Percentiles rank a stretch among this genome's conserved stretches.
These are phyloP conservation scores for Ctenochaetus hawaiiensis DNA, from an alignment of 2,797 vertebrate genomes.

Conservation along the genomic window DNA sequence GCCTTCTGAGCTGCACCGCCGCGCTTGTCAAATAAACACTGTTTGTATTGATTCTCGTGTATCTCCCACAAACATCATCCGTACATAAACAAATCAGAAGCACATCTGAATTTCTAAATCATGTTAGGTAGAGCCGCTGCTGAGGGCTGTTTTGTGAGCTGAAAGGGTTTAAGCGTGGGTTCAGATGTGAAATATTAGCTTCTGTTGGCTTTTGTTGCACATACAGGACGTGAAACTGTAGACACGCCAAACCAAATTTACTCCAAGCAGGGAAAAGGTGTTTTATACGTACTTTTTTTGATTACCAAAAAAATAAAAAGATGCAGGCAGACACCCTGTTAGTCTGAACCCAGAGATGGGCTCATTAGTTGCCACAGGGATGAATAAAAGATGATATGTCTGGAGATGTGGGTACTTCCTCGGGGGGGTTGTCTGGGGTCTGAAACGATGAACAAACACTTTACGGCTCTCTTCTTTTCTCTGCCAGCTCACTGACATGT, in stretches of 20 bases:
- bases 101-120: slow-evolving; percentile 38
- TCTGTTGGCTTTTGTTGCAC: slow-evolving; percentile 3
- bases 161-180: background rate
- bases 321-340: slow-evolving; percentile 40
- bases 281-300: slow-evolving; percentile 39
- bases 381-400: slow-evolving; percentile 84
- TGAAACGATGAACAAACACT: slow-evolving; percentile 72
- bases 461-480: slow-evolving; percentile 27
- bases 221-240: slow-evolving; percentile 4
- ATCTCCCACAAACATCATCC: slow-evolving; percentile 32
- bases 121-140: slow-evolving; percentile 4
- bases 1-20: slow-evolving; percentile 21
- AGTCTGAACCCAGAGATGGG: slow-evolving; percentile 54
- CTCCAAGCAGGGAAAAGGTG: background rate
- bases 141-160: background rate
- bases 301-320: slow-evolving; percentile 43
- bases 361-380: slow-evolving; percentile 77
- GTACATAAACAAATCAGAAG: slow-evolving; percentile 42
- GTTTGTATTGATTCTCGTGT: slow-evolving; percentile 42
- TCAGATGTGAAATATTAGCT: slow-evolving; percentile 23
- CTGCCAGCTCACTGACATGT: slow-evolving; percentile 11
- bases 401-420: slow-evolving; percentile 71
- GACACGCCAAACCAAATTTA: slow-evolving; percentile 21
- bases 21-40: slow-evolving; percentile 38
- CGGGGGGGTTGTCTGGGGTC: slow-evolving; percentile 63